phyloP scores from a whole-genome alignment of 2,888 invertebrate species.

The Clusia tigrina region DNA sequence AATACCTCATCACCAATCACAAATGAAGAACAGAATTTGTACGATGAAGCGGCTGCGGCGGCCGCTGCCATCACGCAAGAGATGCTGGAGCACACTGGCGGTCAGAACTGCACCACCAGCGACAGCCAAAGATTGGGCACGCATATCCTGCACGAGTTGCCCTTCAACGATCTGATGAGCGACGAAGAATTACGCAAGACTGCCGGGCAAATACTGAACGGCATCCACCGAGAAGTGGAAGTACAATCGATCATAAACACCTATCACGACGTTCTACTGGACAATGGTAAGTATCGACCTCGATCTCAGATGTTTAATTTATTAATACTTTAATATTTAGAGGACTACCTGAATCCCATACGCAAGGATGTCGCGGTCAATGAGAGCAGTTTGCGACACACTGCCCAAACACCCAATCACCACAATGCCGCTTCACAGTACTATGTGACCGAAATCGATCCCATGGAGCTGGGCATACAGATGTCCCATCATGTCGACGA shows the following conservation, averaged over 20 bases:
- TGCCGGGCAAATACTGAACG: constrained; percentile 70
- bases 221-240: constrained; percentile 69
- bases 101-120: background rate
- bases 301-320: no score
- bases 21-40: constrained; percentile 45
- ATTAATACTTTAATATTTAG: constrained; percentile 48
- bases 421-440: constrained; percentile 49
- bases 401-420: constrained; percentile 23
- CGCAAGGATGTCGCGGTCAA: constrained; percentile 79
- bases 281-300: constrained; percentile 54
- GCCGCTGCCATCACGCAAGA: constrained; percentile 59
- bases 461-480: constrained; percentile 64
- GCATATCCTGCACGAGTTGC: constrained; percentile 35
- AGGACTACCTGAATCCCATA: constrained; percentile 74
- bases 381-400: constrained; percentile 74
- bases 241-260: constrained; percentile 67
- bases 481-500: constrained; percentile 56
- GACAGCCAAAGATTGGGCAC: constrained; percentile 18
- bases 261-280: constrained; percentile 62
- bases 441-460: constrained; percentile 64
- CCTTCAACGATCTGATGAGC: constrained; percentile 54
- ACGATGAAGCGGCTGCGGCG: constrained; percentile 62
- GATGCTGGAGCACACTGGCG: constrained; percentile 48
- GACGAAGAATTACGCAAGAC: constrained; percentile 67
- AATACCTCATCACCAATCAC: no score